Evolutionary conservation across 2,113 vertebrate genomes (phyloP).

Genomic region (Platichthys flesus): DNA sequence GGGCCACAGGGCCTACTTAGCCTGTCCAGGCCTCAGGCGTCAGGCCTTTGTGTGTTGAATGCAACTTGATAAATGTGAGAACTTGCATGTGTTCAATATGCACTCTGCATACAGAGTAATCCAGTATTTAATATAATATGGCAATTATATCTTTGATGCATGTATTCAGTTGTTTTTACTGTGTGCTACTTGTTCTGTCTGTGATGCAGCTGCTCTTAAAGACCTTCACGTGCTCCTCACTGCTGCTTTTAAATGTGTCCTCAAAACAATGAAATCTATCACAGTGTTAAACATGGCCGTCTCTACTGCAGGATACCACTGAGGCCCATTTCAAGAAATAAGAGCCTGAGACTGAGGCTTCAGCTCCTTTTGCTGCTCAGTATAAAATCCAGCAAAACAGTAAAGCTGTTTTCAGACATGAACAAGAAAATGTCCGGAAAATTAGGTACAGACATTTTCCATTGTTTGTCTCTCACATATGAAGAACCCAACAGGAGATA

Average conservation of each 20-base stretch:
- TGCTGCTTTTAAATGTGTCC: constrained; percentile 52
- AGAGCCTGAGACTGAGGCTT: not conserved
- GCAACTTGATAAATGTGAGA: constrained; percentile 68
- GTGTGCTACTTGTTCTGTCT: constrained; percentile 15
- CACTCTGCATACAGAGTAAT: constrained; percentile 44
- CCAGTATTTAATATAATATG: constrained; percentile 21
- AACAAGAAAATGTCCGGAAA: too few relatives aligned
- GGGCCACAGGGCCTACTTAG: constrained; percentile 67
- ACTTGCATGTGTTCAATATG: constrained; percentile 62
- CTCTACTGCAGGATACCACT: not conserved
- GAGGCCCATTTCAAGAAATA: not conserved
- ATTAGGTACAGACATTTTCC: too few relatives aligned
- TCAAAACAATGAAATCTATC: constrained; percentile 51
- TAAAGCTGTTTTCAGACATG: too few relatives aligned
- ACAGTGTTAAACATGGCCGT: constrained; percentile 46
- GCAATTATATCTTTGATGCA: constrained; percentile 41
- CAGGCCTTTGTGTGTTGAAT: constrained; percentile 47
- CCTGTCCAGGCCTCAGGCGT: constrained; percentile 54
- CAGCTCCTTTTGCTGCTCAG: too few relatives aligned
- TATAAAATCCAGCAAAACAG: too few relatives aligned
- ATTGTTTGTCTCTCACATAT: too few relatives aligned
- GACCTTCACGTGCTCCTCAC: constrained; percentile 42
- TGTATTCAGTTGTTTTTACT: not conserved
- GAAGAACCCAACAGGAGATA: too few relatives aligned
- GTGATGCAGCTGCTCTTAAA: constrained; percentile 32